Evolutionary conservation across 1,140 invertebrate genomes (phyloP).

Genomic region (Eulimnadia texana): DNA sequence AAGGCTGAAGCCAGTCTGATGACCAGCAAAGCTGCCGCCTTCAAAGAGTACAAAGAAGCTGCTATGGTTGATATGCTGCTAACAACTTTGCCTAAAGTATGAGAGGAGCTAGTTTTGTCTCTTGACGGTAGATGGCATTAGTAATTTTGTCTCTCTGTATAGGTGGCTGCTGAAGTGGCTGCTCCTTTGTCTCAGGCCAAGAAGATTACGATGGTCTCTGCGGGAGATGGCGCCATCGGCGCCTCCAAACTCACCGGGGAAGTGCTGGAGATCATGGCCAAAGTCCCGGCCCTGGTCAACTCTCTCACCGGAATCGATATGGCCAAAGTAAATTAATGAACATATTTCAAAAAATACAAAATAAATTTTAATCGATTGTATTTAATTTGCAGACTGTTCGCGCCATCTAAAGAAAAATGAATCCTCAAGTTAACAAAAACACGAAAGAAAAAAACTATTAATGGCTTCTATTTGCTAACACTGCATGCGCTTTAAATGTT

Average conservation of each 20-base stretch:
- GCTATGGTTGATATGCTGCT: constrained; percentile 96
- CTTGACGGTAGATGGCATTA: background rate
- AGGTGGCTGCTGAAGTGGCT: constrained; percentile 90
- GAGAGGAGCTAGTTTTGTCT: background rate
- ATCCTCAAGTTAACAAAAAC: background rate
- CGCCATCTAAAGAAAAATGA: background rate
- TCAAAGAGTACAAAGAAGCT: constrained; percentile 87
- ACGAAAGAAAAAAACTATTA: too few relatives aligned
- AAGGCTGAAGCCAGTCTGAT: constrained; percentile 92
- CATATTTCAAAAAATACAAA: background rate
- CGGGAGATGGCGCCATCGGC: constrained; percentile 77
- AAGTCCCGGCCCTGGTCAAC: constrained; percentile 78
- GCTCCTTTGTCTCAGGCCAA: constrained; percentile 83
- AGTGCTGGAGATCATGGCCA: constrained; percentile 78
- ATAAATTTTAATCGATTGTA: background rate
- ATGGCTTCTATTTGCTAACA: too few relatives aligned
- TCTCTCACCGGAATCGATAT: constrained; percentile 84
- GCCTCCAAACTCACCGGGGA: constrained; percentile 86
- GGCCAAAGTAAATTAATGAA: constrained; percentile 40
- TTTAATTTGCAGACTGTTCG: background rate
- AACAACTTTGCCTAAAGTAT: constrained; percentile 85
- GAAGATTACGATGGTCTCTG: constrained; percentile 89
- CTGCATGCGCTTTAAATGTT: too few relatives aligned
- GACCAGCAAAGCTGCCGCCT: constrained; percentile 91
- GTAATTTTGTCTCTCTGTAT: too few relatives aligned